Percentiles rank a stretch among this genome's conserved stretches.
phyloP scores from a whole-genome alignment of 2,888 invertebrate genomes.

The Bugula neritina region DNA sequence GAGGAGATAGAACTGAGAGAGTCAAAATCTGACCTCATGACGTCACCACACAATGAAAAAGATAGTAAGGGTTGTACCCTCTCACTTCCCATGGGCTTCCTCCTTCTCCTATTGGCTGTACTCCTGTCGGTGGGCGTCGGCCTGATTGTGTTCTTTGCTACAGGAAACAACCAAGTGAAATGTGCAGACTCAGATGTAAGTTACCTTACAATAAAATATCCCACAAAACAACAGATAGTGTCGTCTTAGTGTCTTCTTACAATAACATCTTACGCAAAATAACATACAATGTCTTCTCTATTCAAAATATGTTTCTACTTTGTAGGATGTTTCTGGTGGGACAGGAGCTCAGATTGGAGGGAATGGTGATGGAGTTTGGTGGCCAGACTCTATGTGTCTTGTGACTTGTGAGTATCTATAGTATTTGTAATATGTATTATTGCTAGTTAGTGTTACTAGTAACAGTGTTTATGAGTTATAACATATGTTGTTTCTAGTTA shows the following conservation, averaged over 20 bases:
- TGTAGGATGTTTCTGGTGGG: background rate
- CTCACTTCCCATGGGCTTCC: constrained; percentile 35
- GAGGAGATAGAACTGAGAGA: background rate
- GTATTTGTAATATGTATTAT: background rate
- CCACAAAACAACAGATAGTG: too few species aligned
- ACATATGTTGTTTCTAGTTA: too few species aligned
- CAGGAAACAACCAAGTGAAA: constrained; percentile 7
- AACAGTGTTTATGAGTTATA: too few species aligned
- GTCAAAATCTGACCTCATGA: background rate
- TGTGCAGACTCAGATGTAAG: background rate
- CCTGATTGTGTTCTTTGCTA: constrained; percentile 40
- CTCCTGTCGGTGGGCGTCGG: constrained; percentile 40
- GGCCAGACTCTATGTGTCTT: background rate
- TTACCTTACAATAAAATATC: too few species aligned
- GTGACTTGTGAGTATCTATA: background rate
- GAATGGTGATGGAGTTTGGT: constrained; percentile 12
- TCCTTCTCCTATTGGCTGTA: constrained; percentile 37
- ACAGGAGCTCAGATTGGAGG: background rate
- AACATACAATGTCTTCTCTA: too few species aligned
- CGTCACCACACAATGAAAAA: background rate
- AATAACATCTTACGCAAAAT: too few species aligned
- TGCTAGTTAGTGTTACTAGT: too few species aligned
- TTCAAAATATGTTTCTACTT: too few species aligned
- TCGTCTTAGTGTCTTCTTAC: too few species aligned
- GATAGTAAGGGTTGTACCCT: constrained; percentile 32